phyloP scores from a whole-genome alignment of 2,797 vertebrate genomes.

The Tinamus major region DNA sequence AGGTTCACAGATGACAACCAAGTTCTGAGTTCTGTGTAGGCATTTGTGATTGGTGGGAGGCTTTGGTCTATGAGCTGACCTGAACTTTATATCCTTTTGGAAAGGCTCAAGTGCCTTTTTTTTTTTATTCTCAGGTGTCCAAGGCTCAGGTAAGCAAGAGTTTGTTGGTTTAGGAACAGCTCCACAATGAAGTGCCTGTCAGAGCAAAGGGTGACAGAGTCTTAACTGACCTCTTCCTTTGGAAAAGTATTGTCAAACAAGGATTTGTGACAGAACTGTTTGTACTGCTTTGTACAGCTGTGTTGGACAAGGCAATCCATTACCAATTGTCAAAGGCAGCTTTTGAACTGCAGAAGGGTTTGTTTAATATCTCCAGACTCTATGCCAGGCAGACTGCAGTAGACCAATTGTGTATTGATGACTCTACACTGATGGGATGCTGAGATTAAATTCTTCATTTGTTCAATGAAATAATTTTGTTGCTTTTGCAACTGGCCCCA shows the following conservation, averaged over 20 bases:
- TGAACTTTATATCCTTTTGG: background rate
- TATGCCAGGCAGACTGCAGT: background rate
- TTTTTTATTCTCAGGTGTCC: background rate
- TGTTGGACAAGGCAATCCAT: background rate
- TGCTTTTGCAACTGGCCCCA: background rate
- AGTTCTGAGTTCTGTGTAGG: accelerated
- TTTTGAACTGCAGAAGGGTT: background rate
- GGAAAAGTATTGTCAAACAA: conserved; percentile 19
- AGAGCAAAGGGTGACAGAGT: background rate
- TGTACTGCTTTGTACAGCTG: conserved; percentile 1
- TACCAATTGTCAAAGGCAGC: background rate
- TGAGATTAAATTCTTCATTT: background rate
- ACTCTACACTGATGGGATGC: background rate
- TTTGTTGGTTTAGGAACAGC: conserved; percentile 16
- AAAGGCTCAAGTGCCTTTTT: background rate
- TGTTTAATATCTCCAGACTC: background rate
- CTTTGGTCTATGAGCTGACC: conserved; percentile 10
- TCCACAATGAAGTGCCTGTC: background rate
- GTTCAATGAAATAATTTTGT: background rate
- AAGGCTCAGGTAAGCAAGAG: background rate
- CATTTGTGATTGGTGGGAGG: background rate
- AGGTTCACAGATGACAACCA: background rate
- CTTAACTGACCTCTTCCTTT: conserved; percentile 45
- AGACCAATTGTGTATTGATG: background rate
- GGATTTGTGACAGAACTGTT: conserved; percentile 5